Conservation (phyloP, 2,797 vertebrate species). For the Potorous gilbertii region DNA sequence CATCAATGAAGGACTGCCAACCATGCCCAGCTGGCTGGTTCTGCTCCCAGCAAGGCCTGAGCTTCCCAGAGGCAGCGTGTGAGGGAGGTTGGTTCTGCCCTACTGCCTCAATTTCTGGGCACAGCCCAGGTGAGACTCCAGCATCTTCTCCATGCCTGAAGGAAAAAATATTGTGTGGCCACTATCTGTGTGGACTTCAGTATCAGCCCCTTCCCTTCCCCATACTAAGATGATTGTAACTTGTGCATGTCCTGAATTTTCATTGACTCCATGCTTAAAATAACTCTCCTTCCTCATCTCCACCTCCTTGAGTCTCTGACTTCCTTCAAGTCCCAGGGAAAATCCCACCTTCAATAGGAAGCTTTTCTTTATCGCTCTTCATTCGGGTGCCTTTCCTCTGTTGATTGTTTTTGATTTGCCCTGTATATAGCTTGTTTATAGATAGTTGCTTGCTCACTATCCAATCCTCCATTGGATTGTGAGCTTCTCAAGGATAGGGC, state of each 20-base stretch:
- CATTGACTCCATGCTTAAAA: neutral
- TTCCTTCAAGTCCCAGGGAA: neutral
- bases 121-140: slow-evolving; percentile 82
- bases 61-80: slow-evolving; percentile 86
- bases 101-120: slow-evolving; percentile 84
- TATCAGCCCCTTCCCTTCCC: neutral
- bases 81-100: slow-evolving; percentile 93
- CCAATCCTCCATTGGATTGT: neutral
- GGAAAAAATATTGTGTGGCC: neutral
- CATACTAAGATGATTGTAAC: neutral
- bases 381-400: neutral
- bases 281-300: neutral
- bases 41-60: slow-evolving; percentile 81
- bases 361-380: neutral
- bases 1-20: slow-evolving; percentile 79
- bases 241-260: neutral
- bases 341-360: neutral
- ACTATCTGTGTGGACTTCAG: neutral
- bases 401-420: neutral
- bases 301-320: neutral
- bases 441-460: neutral
- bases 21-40: slow-evolving; percentile 81
- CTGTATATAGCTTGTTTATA: neutral
- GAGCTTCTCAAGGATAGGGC: neutral
- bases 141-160: neutral